Evolutionary conservation across 2,113 vertebrate genomes (phyloP).

Genomic region (Rhombomys opimus): DNA sequence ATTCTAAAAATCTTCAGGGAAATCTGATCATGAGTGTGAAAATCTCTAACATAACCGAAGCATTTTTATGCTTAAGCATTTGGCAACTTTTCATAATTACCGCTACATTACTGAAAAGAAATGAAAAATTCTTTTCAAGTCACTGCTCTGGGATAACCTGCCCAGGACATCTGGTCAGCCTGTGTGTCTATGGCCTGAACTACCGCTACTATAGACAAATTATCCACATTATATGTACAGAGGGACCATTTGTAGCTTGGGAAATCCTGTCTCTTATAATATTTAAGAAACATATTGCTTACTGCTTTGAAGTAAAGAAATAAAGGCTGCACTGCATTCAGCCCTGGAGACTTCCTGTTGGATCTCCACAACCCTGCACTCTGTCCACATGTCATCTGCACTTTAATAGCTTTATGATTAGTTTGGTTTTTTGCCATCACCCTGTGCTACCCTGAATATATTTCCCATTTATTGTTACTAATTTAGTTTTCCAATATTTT

Average conservation of each 20-base stretch:
- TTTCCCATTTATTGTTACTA: constrained; percentile 65
- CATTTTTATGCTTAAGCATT: background rate
- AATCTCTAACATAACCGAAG: background rate
- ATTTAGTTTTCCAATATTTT: constrained; percentile 63
- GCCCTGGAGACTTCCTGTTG: background rate
- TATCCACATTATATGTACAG: constrained; percentile 31
- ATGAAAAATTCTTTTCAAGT: background rate
- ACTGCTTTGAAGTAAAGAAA: constrained; percentile 6
- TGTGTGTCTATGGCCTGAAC: background rate
- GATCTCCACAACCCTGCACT: constrained; percentile 41
- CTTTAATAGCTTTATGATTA: constrained; percentile 33
- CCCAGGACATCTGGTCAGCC: background rate
- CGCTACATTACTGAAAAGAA: background rate
- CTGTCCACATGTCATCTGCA: background rate
- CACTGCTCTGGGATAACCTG: background rate
- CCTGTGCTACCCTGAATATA: background rate
- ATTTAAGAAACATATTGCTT: constrained; percentile 58
- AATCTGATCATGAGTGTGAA: background rate
- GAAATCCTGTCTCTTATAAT: background rate
- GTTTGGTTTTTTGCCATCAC: constrained; percentile 23
- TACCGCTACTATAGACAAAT: background rate
- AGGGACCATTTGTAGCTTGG: background rate
- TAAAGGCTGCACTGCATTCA: rapidly evolving
- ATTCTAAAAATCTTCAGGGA: background rate
- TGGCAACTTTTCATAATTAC: background rate